A percentile compares a stretch with the other conserved stretches of the same genome.
phyloP scores from a whole-genome alignment of 1,140 invertebrate genomes.

The Condylostylus longicornis region DNA sequence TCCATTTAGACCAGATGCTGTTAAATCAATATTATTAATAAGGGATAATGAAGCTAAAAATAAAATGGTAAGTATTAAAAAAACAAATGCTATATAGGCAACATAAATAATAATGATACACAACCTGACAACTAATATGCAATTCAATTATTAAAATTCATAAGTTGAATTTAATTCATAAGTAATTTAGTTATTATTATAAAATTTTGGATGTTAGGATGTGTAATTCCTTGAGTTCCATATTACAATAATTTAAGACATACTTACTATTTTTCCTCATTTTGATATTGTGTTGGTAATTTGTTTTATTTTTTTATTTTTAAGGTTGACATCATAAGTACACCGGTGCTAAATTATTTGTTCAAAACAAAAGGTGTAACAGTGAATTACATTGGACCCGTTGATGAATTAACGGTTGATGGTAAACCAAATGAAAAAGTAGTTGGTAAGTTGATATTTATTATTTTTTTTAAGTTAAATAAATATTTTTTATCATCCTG shows the following conservation, averaged over 20 bases:
- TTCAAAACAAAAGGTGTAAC: constrained; percentile 20
- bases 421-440: constrained; percentile 21
- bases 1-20: constrained; percentile 44
- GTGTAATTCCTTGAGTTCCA: too few species aligned
- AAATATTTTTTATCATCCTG: not conserved
- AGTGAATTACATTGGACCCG: constrained; percentile 23
- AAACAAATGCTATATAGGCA: not conserved
- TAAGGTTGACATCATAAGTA: constrained; percentile 19
- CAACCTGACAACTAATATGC: not conserved
- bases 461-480: constrained; percentile 25
- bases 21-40: constrained; percentile 41
- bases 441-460: constrained; percentile 20
- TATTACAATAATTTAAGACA: too few species aligned
- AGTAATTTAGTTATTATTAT: too few species aligned
- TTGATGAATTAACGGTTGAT: constrained; percentile 21
- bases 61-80: constrained; percentile 20
- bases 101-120: not conserved
- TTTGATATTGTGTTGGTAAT: constrained; percentile 2
- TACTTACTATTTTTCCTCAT: not conserved
- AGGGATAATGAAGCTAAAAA: constrained; percentile 19
- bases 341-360: constrained; percentile 16
- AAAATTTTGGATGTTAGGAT: too few species aligned
- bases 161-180: too few species aligned
- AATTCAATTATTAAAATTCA: not conserved
- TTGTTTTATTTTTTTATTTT: constrained; percentile 1